Conservation (phyloP, 2,113 vertebrate genomes). For the Archocentrus centrarchus region DNA sequence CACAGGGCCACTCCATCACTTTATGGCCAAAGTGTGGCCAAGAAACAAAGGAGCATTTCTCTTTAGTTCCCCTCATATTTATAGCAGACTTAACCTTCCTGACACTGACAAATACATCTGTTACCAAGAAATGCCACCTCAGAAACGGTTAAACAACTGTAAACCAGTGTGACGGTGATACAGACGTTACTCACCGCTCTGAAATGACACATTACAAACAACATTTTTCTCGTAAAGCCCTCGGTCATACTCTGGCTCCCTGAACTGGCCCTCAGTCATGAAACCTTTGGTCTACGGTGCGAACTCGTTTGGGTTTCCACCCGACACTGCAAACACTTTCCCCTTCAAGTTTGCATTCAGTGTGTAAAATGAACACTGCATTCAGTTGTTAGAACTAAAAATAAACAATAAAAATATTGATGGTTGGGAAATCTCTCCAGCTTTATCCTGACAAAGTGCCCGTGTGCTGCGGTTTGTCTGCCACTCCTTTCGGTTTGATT, state of each 20-base stretch:
- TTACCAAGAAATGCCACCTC: background rate
- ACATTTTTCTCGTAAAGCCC: background rate
- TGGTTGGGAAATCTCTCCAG: background rate
- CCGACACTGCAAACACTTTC: background rate
- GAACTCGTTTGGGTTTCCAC: background rate
- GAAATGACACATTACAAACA: too few relatives aligned
- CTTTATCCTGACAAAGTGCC: too few relatives aligned
- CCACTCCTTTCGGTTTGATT: background rate
- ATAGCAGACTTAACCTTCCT: background rate
- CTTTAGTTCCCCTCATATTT: background rate
- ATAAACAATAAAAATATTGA: conserved; percentile 5
- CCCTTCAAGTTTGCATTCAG: background rate
- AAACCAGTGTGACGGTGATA: background rate
- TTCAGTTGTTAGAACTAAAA: background rate
- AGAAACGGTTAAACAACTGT: background rate
- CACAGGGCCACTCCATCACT: background rate
- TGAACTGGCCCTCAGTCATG: background rate
- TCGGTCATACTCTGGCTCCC: background rate
- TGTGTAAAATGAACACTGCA: background rate
- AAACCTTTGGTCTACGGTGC: background rate
- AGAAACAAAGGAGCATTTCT: background rate
- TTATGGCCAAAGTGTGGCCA: rapidly evolving
- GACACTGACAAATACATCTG: background rate
- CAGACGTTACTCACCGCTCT: background rate
- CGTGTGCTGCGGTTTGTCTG: too few relatives aligned